phyloP scores from a whole-genome alignment of 2,797 vertebrate species.

The Sebastes cheni region DNA sequence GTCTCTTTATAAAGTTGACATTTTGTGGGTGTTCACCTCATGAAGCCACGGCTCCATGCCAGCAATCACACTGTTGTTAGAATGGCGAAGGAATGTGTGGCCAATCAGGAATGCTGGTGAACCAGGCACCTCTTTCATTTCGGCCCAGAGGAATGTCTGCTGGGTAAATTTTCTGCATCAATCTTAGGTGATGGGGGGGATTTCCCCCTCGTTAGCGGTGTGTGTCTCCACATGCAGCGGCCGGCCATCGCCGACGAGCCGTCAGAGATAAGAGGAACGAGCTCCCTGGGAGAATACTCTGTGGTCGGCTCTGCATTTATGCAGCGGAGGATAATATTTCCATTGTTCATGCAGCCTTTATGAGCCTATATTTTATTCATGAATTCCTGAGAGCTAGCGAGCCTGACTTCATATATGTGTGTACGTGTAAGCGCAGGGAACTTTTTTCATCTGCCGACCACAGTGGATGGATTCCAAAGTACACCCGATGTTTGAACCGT shows the following conservation, averaged over 20 bases:
- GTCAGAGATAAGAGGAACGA: slow-evolving; percentile 68
- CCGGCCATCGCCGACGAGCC: slow-evolving; percentile 44
- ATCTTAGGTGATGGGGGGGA: slow-evolving; percentile 56
- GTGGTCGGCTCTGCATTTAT: slow-evolving; percentile 61
- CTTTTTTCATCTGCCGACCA: slow-evolving; percentile 58
- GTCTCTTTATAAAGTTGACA: slow-evolving; percentile 13
- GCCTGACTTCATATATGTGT: slow-evolving; percentile 38
- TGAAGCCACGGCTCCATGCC: slow-evolving; percentile 19
- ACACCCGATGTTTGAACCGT: slow-evolving; percentile 24
- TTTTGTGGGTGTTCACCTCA: slow-evolving; percentile 38
- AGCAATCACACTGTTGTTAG: slow-evolving; percentile 45
- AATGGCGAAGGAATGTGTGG: slow-evolving; percentile 68
- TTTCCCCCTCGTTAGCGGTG: slow-evolving; percentile 66
- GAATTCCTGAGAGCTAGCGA: slow-evolving; percentile 62
- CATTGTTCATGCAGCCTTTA: slow-evolving; percentile 72
- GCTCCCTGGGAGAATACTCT: slow-evolving; percentile 58
- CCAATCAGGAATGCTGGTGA: slow-evolving; percentile 74
- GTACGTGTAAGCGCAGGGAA: slow-evolving; percentile 45
- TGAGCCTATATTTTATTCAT: slow-evolving; percentile 80
- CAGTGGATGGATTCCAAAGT: slow-evolving; percentile 51
- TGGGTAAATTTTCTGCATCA: slow-evolving; percentile 65
- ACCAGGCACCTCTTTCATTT: slow-evolving; percentile 74
- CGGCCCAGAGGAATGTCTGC: slow-evolving; percentile 67
- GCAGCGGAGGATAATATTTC: slow-evolving; percentile 77
- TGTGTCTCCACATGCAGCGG: slow-evolving; percentile 64